Evolutionary conservation across 1,140 invertebrate species (phyloP).

Genomic region (Thaumetopoea pityocampa): DNA sequence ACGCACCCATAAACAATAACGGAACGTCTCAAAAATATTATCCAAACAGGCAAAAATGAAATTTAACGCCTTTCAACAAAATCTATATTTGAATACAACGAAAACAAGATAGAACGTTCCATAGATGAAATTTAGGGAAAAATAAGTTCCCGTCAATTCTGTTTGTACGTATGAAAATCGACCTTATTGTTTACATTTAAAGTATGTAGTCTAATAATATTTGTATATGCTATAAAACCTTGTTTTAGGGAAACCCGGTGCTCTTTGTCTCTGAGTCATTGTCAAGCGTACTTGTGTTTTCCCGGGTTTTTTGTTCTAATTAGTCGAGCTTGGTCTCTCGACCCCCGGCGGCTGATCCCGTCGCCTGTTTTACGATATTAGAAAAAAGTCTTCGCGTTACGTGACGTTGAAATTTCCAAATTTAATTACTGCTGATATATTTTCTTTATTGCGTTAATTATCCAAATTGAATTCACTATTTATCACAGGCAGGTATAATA

Average conservation of each 20-base stretch:
- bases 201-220: conserved; percentile 2
- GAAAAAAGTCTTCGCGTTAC: conserved; percentile 5
- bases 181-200: conserved; percentile 22
- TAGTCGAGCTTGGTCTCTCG: conserved; percentile 65
- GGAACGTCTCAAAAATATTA: conserved; percentile 21
- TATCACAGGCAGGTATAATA: too few species aligned
- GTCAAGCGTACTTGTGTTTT: conserved; percentile 74
- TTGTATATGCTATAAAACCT: conserved; percentile 32
- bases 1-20: conserved; percentile 39
- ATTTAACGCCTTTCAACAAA: conserved; percentile 14
- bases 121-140: conserved; percentile 35
- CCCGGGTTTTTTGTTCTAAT: conserved; percentile 75
- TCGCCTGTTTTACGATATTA: conserved; percentile 17
- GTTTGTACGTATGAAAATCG: conserved; percentile 25
- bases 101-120: conserved; percentile 20
- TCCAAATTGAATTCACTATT: too few species aligned
- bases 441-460: too few species aligned
- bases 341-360: conserved; percentile 22
- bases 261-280: conserved; percentile 73
- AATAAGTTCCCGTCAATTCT: conserved; percentile 56
- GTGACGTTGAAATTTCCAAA: not conserved
- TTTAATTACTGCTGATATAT: too few species aligned
- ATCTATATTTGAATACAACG: conserved; percentile 11
- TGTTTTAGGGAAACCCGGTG: conserved; percentile 36
- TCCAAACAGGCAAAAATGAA: conserved; percentile 9